A percentile compares a stretch with the other conserved stretches of the same genome.
Conservation (phyloP, 2,797 vertebrate genomes). For the Coranthus polyacanthus region DNA sequence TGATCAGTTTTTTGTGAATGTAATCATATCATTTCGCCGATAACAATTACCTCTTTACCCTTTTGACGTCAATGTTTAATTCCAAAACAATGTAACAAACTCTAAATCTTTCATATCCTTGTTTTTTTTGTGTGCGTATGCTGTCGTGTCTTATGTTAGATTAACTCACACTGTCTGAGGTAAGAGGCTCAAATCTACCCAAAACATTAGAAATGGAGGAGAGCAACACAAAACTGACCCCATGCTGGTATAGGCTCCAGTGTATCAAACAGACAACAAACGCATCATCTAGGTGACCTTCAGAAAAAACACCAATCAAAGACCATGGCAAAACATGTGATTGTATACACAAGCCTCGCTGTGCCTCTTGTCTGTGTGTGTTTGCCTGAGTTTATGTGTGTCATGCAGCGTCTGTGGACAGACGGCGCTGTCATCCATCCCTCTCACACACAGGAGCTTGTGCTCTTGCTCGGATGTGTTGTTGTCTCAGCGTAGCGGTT, state of each 20-base stretch:
- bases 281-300: slow-evolving; percentile 52
- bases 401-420: slow-evolving; percentile 1
- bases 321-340: slow-evolving; percentile 56
- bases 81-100: too few relatives aligned
- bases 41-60: too few relatives aligned
- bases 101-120: too few relatives aligned
- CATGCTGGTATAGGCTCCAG: slow-evolving; percentile 30
- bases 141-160: not conserved
- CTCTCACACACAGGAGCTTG: slow-evolving; percentile 1
- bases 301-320: slow-evolving; percentile 48
- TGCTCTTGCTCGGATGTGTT: not conserved
- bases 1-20: too few relatives aligned
- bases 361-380: not conserved
- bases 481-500: slow-evolving; percentile 7
- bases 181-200: not conserved
- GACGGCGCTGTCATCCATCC: not conserved
- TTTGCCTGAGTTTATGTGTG: not conserved
- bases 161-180: not conserved
- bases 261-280: slow-evolving; percentile 69
- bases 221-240: slow-evolving; percentile 14
- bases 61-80: too few relatives aligned
- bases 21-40: too few relatives aligned
- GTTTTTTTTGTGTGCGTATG: too few relatives aligned
- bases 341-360: too few relatives aligned
- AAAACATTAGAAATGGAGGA: not conserved